A percentile compares a stretch with the other conserved stretches of the same genome.
phyloP scores from a whole-genome alignment of 2,888 invertebrate species.

The Thelaira solivaga region DNA sequence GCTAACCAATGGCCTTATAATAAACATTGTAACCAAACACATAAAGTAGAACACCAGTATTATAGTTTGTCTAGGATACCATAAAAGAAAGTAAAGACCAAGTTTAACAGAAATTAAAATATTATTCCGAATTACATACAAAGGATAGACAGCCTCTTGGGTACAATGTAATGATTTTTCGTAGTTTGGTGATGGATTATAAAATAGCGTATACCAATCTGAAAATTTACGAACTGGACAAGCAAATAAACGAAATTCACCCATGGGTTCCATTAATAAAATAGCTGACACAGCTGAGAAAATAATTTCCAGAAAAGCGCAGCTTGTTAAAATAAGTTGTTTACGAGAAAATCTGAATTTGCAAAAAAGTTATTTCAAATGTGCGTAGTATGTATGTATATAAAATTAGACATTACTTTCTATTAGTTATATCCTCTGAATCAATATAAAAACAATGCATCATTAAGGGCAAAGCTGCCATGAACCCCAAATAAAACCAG shows the following conservation, averaged over 20 bases:
- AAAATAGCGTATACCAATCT: slow-evolving; percentile 97
- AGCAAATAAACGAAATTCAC: slow-evolving; percentile 85
- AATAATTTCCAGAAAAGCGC: slow-evolving; percentile 89
- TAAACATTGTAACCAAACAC: slow-evolving; percentile 86
- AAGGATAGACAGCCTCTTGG: slow-evolving; percentile 97
- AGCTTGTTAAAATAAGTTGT: slow-evolving; percentile 86
- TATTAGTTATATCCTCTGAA: slow-evolving; percentile 84
- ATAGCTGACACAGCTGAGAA: slow-evolving; percentile 87
- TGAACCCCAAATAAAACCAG: slow-evolving; percentile 96
- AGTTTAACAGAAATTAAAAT: background rate
- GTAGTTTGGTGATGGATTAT: slow-evolving; percentile 96
- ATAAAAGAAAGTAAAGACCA: background rate
- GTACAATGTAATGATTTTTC: slow-evolving; percentile 93
- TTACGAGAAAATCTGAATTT: slow-evolving; percentile 82
- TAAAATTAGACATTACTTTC: slow-evolving; percentile 79
- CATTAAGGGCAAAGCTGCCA: slow-evolving; percentile 91
- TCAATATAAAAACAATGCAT: slow-evolving; percentile 96
- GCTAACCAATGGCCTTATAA: slow-evolving; percentile 87
- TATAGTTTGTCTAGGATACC: slow-evolving; percentile 87
- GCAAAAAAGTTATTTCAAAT: background rate
- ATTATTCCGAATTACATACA: slow-evolving; percentile 82
- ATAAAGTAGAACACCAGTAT: slow-evolving; percentile 93
- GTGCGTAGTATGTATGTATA: background rate
- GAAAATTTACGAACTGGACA: slow-evolving; percentile 89
- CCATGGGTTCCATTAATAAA: slow-evolving; percentile 88